Evolutionary conservation across 2,888 invertebrate species (phyloP).

Genomic region (Cheilosia scutellata): DNA sequence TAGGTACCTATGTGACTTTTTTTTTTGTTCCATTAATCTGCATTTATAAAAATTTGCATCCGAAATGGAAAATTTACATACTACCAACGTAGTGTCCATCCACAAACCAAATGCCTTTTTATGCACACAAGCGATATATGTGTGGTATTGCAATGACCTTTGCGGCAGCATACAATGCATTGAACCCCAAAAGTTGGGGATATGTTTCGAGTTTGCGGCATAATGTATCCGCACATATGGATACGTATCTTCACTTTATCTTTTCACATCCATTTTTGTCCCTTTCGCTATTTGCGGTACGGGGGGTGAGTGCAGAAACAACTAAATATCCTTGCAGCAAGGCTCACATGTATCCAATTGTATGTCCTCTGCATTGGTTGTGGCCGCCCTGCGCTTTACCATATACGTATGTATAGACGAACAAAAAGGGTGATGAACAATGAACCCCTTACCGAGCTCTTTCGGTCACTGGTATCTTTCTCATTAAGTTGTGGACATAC

Average conservation of each 20-base stretch:
- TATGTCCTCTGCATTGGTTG: slow-evolving; percentile 56
- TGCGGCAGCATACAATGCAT: slow-evolving; percentile 44
- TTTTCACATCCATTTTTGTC: background rate
- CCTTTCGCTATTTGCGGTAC: background rate
- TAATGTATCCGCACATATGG: background rate
- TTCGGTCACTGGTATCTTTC: slow-evolving; percentile 52
- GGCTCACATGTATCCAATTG: slow-evolving; percentile 28
- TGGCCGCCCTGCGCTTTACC: slow-evolving; percentile 13
- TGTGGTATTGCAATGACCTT: slow-evolving; percentile 62
- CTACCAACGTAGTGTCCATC: background rate
- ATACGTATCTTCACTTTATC: background rate
- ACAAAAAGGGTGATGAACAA: slow-evolving; percentile 33
- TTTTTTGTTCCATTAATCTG: background rate
- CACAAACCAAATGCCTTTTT: background rate
- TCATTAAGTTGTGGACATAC: slow-evolving; percentile 29
- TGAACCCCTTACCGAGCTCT: slow-evolving; percentile 24
- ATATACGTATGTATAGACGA: background rate
- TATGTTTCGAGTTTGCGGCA: slow-evolving; percentile 19
- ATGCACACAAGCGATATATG: background rate
- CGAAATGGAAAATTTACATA: slow-evolving; percentile 24
- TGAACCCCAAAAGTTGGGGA: slow-evolving; percentile 55
- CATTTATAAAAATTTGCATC: slow-evolving; percentile 13
- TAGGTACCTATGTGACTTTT: background rate
- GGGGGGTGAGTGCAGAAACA: background rate
- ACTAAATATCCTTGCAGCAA: slow-evolving; percentile 31